Evolutionary conservation across 2,888 invertebrate genomes (phyloP).

Genomic region (Carpatolechia fugitivella): DNA sequence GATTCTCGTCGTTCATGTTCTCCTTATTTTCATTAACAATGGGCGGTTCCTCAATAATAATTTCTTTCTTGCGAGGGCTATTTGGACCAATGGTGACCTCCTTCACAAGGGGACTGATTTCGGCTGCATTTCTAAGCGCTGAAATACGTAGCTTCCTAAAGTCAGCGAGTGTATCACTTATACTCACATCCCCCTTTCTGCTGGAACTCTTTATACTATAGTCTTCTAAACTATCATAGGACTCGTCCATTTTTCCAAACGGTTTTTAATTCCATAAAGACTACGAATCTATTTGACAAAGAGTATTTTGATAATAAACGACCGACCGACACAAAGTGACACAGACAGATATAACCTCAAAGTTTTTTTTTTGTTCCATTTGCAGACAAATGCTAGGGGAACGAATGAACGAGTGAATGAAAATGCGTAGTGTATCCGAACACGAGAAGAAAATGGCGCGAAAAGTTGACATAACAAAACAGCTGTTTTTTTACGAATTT

Average conservation of each 20-base stretch:
- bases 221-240: slow-evolving; percentile 38
- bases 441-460: slow-evolving; percentile 25
- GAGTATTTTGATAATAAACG: too few relatives aligned
- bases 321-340: neutral
- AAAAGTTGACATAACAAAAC: slow-evolving; percentile 28
- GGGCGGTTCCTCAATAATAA: slow-evolving; percentile 17
- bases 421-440: too few relatives aligned
- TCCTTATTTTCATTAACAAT: slow-evolving; percentile 21
- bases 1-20: slow-evolving; percentile 43
- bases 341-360: neutral
- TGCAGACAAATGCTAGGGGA: too few relatives aligned
- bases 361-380: neutral
- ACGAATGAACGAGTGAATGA: too few relatives aligned
- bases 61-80: slow-evolving; percentile 37
- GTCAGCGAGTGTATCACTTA: slow-evolving; percentile 53
- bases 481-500: slow-evolving; percentile 7
- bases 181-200: slow-evolving; percentile 45
- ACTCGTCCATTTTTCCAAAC: slow-evolving; percentile 37
- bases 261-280: neutral
- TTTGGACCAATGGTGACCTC: slow-evolving; percentile 77
- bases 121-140: slow-evolving; percentile 78
- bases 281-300: neutral
- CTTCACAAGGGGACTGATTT: slow-evolving; percentile 70
- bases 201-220: slow-evolving; percentile 26
- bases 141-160: slow-evolving; percentile 78